phyloP scores from a whole-genome alignment of 2,888 invertebrate species.

The Buathra laborator region DNA sequence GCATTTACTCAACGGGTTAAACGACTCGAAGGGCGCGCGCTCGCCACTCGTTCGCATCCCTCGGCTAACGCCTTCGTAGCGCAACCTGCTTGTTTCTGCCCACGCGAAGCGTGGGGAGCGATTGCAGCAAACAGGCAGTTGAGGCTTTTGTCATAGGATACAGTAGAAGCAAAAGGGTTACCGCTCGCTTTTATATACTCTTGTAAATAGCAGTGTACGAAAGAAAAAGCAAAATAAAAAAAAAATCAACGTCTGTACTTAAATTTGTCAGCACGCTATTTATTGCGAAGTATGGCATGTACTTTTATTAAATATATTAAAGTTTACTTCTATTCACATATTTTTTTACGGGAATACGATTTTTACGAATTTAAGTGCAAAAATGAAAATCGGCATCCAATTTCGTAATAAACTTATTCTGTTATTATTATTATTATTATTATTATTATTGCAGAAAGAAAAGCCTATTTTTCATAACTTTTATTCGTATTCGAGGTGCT shows the following conservation, averaged over 20 bases:
- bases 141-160: conserved; percentile 34
- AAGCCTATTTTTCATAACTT: too few relatives aligned
- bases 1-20: conserved; percentile 30
- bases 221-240: conserved; percentile 1
- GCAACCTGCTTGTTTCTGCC: conserved; percentile 21
- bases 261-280: too few relatives aligned
- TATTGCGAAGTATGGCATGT: too few relatives aligned
- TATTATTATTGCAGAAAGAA: too few relatives aligned
- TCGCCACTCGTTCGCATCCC: conserved; percentile 16
- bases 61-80: conserved; percentile 16
- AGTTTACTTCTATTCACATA: too few relatives aligned
- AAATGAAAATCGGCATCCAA: too few relatives aligned
- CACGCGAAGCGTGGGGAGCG: conserved; percentile 18
- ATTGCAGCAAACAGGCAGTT: conserved; percentile 27
- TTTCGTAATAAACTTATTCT: too few relatives aligned
- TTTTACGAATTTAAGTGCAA: too few relatives aligned
- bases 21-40: conserved; percentile 26
- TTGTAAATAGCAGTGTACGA: background rate
- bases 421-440: too few relatives aligned
- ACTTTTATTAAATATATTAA: too few relatives aligned
- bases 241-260: background rate
- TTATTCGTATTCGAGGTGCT: too few relatives aligned
- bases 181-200: conserved; percentile 15
- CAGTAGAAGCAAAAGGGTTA: conserved; percentile 2
- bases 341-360: too few relatives aligned